Evolutionary conservation across 2,888 invertebrate genomes (phyloP), one percentile per base, ranked within the genome.

Genomic region (Cryptocheilus praepositus): DNA sequence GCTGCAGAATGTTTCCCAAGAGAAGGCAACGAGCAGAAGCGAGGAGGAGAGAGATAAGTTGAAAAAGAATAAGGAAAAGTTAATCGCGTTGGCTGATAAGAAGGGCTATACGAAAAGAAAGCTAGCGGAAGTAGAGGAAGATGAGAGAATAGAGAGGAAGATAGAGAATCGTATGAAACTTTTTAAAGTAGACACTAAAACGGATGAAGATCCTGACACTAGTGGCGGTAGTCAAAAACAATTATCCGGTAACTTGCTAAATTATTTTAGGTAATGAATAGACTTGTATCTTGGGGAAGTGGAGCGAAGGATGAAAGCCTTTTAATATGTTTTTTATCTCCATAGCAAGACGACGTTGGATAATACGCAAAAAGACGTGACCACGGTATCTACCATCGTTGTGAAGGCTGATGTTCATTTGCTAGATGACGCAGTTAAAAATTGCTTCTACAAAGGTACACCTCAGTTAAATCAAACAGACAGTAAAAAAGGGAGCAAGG

Each of bases 31-130:
- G 25, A 11, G 0, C 0, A 69, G 67, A 16, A 73, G 60, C 2
- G 56, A 53, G 0, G 73, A 76, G 36, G 69, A 22, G 22, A 8
- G n/a, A 21, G n/a, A 13, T 7, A 21, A 57, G 73, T 36, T 28
- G 4, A 69, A 66, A 21, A 63, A 56, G 0, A 44, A 21, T 0
- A 62, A 75, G 44, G 80, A 84, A 28, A 85, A 74, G 51, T 61
- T 85, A 1, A 66, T 71, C 82, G 91, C 91, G 71, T 92, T 93
- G 92, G 92, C 93, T 11, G 91, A 93, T 74, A 90, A 90, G 21
- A 94, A 93, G 83, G 93, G 93, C 1, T 89, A 90, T 56, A 68
- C 89, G 0, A 93, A 92, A 74, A 89, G 92, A 67, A 92, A 92
- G 86, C 76, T 90, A 1, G 90, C 91, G 36, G 91, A 92, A 43